phyloP scores from a whole-genome alignment of 2,888 invertebrate species.

The Volucella zonaria region DNA sequence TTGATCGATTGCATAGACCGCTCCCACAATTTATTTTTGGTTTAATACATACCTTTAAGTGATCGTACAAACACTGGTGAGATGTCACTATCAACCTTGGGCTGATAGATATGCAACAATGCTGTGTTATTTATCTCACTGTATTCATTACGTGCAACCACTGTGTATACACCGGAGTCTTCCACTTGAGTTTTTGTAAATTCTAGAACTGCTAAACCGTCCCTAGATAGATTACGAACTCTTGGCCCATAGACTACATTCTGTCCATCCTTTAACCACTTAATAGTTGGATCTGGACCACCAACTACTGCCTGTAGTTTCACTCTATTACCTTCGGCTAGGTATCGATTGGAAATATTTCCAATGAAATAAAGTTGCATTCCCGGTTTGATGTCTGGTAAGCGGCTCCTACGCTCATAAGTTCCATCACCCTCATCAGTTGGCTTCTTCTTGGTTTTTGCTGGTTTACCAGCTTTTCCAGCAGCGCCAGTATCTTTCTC shows the following conservation, averaged over 20 bases:
- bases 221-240: constrained; percentile 82
- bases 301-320: constrained; percentile 91
- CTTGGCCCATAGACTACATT: constrained; percentile 81
- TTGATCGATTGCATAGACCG: background rate
- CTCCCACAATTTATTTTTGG: constrained; percentile 54
- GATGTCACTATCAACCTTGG: constrained; percentile 84
- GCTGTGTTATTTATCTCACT: constrained; percentile 89
- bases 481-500: constrained; percentile 75
- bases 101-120: constrained; percentile 87
- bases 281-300: constrained; percentile 88
- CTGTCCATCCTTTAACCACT: constrained; percentile 89
- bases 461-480: constrained; percentile 69
- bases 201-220: constrained; percentile 90
- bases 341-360: constrained; percentile 81
- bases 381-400: constrained; percentile 83
- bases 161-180: constrained; percentile 92
- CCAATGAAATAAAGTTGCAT: constrained; percentile 81
- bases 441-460: constrained; percentile 77
- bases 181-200: constrained; percentile 86
- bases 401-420: constrained; percentile 84
- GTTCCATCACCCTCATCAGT: constrained; percentile 81
- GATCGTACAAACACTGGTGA: constrained; percentile 90
- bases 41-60: constrained; percentile 85
- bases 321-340: constrained; percentile 87
- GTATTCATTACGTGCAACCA: constrained; percentile 89